A percentile compares a stretch with the other conserved stretches of the same genome.
Evolutionary conservation across 2,888 invertebrate species (phyloP).

Genomic region (Nycteola revayana): DNA sequence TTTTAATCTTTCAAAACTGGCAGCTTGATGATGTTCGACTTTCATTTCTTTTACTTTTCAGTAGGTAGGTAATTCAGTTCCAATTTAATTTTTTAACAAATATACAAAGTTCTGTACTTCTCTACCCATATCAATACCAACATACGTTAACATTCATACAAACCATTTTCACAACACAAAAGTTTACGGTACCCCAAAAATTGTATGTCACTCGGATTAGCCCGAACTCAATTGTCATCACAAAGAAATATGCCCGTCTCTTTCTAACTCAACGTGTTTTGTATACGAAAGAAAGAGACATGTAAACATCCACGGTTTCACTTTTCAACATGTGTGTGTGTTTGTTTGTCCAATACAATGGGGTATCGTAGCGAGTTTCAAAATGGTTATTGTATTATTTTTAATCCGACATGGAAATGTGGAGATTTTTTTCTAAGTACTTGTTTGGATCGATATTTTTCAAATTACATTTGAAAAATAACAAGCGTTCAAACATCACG

Average conservation of each 20-base stretch:
- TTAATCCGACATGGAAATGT: constrained; percentile 52
- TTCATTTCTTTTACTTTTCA: no score
- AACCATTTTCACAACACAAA: constrained; percentile 16
- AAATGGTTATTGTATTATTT: constrained; percentile 65
- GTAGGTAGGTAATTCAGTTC: no score
- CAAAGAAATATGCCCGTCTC: constrained; percentile 72
- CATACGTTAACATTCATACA: no score
- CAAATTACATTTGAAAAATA: no score
- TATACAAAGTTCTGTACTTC: no score
- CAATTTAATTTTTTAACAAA: no score
- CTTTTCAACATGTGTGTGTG: constrained; percentile 78
- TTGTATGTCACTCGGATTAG: constrained; percentile 75
- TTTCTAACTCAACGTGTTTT: constrained; percentile 40
- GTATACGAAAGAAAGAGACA: constrained; percentile 47
- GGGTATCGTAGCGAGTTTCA: constrained; percentile 54
- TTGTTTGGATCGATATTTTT: no score
- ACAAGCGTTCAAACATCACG: no score
- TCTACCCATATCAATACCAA: no score
- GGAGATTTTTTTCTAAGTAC: no score
- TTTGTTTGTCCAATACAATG: constrained; percentile 73
- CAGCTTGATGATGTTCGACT: no score
- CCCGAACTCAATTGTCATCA: constrained; percentile 68
- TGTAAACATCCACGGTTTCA: constrained; percentile 68
- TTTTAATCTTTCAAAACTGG: no score
- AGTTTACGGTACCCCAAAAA: constrained; percentile 53